Conservation (phyloP, 1,140 invertebrate genomes). For the Spodoptera frugiperda region DNA sequence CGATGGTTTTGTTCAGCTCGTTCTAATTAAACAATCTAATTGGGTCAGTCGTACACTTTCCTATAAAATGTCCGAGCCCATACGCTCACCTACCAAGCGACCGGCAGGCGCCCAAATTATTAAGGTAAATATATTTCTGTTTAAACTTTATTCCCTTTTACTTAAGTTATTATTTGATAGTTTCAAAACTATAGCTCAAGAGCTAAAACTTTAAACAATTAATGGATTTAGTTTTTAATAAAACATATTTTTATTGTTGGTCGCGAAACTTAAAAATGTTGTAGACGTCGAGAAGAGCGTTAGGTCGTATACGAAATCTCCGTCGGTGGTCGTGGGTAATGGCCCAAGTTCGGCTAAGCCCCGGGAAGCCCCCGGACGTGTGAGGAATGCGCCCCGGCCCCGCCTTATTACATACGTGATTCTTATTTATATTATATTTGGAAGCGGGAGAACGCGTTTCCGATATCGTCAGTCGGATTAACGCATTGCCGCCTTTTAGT, state of each 20-base stretch:
- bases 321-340: constrained; percentile 62
- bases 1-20: constrained; percentile 31
- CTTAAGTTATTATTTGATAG: not conserved
- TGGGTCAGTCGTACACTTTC: constrained; percentile 45
- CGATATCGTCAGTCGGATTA: constrained; percentile 78
- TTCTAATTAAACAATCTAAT: constrained; percentile 56
- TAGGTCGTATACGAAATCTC: constrained; percentile 53
- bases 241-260: constrained; percentile 42
- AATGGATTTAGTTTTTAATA: constrained; percentile 30
- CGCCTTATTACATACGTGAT: constrained; percentile 85
- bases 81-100: not conserved
- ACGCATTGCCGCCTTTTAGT: constrained; percentile 70
- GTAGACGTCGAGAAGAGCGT: constrained; percentile 36
- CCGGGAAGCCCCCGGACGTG: constrained; percentile 74
- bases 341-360: constrained; percentile 79
- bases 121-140: not conserved
- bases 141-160: not conserved
- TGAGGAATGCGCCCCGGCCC: constrained; percentile 72
- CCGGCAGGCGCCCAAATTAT: not conserved
- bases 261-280: constrained; percentile 38
- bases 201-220: constrained; percentile 18
- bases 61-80: constrained; percentile 10
- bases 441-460: constrained; percentile 56
- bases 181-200: not conserved
- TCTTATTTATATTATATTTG: constrained; percentile 84